phyloP scores from a whole-genome alignment of 2,113 vertebrate genomes.

The Oncorhynchus kisutch region DNA sequence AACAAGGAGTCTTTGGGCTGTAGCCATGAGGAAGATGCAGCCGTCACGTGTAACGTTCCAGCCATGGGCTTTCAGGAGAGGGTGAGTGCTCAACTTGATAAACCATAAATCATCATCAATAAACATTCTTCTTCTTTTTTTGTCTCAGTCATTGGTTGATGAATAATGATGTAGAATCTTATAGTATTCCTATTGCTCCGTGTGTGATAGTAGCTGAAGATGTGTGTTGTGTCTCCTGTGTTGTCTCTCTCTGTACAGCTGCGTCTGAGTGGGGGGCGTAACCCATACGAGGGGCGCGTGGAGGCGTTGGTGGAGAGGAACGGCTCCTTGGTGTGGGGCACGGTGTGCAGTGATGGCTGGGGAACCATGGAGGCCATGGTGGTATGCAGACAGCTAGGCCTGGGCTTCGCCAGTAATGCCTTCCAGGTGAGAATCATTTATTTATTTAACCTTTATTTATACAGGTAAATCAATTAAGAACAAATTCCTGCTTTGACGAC shows the following conservation, averaged over 20 bases:
- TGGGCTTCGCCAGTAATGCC: constrained; percentile 89
- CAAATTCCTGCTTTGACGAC: too few relatives aligned
- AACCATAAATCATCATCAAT: constrained; percentile 17
- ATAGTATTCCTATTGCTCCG: neutral
- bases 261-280: constrained; percentile 87
- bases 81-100: constrained; percentile 66
- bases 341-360: constrained; percentile 88
- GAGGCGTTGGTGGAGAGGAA: constrained; percentile 87
- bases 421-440: constrained; percentile 80
- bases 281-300: constrained; percentile 86
- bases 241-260: constrained; percentile 66
- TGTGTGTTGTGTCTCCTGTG: constrained; percentile 17
- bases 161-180: neutral
- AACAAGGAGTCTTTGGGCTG: constrained; percentile 83
- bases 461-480: too few relatives aligned
- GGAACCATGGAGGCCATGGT: constrained; percentile 94
- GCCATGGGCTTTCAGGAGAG: constrained; percentile 95
- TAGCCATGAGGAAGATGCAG: constrained; percentile 91
- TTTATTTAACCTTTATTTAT: too few relatives aligned
- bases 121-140: neutral
- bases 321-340: constrained; percentile 87
- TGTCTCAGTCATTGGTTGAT: neutral
- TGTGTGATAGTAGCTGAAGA: constrained; percentile 1
- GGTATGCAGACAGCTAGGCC: constrained; percentile 89
- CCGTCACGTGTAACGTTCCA: constrained; percentile 88